Percentiles rank a stretch among this genome's conserved stretches.
Conservation (phyloP, 2,797 vertebrate genomes). For the Limnodromus scolopaceus region DNA sequence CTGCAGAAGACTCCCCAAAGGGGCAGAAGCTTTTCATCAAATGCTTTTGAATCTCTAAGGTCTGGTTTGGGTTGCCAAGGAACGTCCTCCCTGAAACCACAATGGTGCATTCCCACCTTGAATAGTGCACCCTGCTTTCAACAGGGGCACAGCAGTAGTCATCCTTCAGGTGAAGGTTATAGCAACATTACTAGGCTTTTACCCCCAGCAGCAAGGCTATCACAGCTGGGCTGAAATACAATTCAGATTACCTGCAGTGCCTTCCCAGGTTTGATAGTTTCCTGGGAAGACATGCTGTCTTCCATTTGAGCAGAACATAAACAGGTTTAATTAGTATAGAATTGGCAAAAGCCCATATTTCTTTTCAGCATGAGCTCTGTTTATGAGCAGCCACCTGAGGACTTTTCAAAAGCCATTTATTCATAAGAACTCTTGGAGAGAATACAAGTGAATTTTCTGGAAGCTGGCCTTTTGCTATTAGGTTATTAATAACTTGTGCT, state of each 20-base stretch:
- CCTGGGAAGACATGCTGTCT: not conserved
- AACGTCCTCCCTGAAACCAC: not conserved
- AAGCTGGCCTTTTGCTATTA: not conserved
- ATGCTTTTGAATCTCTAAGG: not conserved
- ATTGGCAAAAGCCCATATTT: not conserved
- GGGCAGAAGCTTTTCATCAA: not conserved
- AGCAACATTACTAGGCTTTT: not conserved
- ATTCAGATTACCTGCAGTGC: not conserved
- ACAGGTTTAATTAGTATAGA: constrained; percentile 40
- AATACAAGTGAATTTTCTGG: not conserved
- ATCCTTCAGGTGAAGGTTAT: not conserved
- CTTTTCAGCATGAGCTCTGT: not conserved
- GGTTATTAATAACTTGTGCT: not conserved
- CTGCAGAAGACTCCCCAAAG: not conserved
- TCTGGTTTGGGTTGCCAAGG: not conserved
- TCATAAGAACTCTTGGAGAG: not conserved
- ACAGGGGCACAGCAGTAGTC: not conserved
- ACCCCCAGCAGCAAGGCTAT: constrained; percentile 1
- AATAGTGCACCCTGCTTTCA: not conserved
- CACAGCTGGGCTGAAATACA: not conserved
- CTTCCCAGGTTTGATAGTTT: not conserved
- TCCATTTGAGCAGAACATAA: constrained; percentile 35
- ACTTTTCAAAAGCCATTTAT: not conserved
- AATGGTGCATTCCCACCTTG: not conserved
- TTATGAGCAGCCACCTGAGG: not conserved